Base-by-base conservation (phyloP, 2,113 vertebrate genomes). In the Rhinoderma darwinii region DNA sequence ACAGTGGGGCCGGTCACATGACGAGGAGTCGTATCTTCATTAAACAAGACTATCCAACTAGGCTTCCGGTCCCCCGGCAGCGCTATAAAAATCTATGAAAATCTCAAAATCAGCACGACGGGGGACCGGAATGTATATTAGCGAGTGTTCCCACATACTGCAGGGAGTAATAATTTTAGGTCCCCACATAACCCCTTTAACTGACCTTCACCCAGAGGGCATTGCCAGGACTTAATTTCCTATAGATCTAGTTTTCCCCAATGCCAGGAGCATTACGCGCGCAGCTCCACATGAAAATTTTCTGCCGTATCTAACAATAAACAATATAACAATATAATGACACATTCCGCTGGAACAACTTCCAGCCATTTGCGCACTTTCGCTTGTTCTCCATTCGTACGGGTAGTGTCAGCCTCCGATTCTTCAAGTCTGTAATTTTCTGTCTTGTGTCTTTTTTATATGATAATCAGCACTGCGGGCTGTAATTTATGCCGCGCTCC, bases 391-490 rank as follows among this genome's bases (percentile, higher is more conserved):
- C 12, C 27, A 27, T 81, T 61, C 43, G 37, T 61, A 41, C 63
- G 25, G 32, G 35, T 35, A 30, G 32, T 63, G 78, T 82, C 25
- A 43, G 56, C 39, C n/a, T 82, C 56, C 30, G 56, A 43, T 82
- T 82, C 32, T 30, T 82, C 79, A 63, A 44, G 35, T 63, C 56
- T 82, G 56, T 44, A 63, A 82, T 82, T 82, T 82, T 82, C 56
- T 32, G 39, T 44, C 79, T 63, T 43, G 39, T 66, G 56, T 43
- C 12, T 83, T 83, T 84, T 63, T 61, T 76, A 76, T 81, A 72
- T 86, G 77, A 86, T 86, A 86, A 81, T 86, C 63, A 81, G 77
- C 35, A 81, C n/a, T 15, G 50, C 76, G 12, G 12, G 50, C 68
- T 37, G 12, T 75, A 59, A 73, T 59, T 72, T 82, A 82, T 75